A percentile compares a stretch with the other conserved stretches of the same genome.
Conservation (phyloP, 2,797 vertebrate genomes). For the Loris lydekkerianus region DNA sequence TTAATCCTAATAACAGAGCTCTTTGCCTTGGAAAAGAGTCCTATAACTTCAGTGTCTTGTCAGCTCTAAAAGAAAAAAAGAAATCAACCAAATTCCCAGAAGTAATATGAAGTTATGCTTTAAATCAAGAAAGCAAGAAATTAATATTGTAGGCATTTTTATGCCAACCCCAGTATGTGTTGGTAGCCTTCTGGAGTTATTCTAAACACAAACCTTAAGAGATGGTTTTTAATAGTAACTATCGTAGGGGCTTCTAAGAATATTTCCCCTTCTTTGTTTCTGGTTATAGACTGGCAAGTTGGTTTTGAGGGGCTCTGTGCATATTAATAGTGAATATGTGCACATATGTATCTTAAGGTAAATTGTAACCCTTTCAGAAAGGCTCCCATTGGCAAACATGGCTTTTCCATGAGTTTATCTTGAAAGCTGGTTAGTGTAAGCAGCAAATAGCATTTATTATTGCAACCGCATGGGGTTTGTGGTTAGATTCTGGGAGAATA, state of each 20-base stretch:
- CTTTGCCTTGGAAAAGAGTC: background rate
- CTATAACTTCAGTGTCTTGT: slow-evolving; percentile 1
- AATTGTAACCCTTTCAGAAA: slow-evolving; percentile 35
- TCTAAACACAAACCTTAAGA: background rate
- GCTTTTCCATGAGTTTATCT: slow-evolving; percentile 48
- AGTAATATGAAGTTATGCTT: background rate
- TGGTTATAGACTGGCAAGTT: background rate
- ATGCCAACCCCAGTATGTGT: background rate
- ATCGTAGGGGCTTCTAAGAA: background rate
- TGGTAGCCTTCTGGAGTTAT: background rate
- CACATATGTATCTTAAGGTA: background rate
- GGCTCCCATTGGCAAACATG: slow-evolving; percentile 25
- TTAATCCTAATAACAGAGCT: background rate
- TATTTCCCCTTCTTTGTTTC: background rate
- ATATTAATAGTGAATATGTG: background rate
- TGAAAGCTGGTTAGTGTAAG: background rate
- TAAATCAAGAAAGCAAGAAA: background rate
- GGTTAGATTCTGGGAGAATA: slow-evolving; percentile 44
- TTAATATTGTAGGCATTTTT: background rate
- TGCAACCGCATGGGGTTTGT: background rate
- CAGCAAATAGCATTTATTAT: background rate
- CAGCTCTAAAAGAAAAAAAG: background rate
- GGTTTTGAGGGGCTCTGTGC: background rate
- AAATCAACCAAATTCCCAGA: background rate
- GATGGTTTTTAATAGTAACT: background rate